Percentiles rank a stretch among this genome's conserved stretches.
phyloP scores from a whole-genome alignment of 2,113 vertebrate species.

The Macaca mulatta region DNA sequence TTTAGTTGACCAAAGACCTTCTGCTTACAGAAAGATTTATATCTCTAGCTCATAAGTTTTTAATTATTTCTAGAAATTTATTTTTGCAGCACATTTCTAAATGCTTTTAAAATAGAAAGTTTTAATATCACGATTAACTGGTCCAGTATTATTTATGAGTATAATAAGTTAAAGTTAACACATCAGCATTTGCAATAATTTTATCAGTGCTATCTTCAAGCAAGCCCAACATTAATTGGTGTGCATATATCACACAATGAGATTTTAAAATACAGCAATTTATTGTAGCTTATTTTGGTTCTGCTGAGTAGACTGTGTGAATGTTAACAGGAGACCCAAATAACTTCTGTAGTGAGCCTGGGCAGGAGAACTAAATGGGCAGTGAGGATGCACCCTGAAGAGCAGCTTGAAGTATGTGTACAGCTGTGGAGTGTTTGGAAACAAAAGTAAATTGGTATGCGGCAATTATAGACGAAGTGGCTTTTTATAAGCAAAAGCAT shows the following conservation, averaged over 20 bases:
- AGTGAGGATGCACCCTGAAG: not conserved
- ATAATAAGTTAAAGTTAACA: not conserved
- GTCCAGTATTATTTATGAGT: not conserved
- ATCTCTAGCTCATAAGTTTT: not conserved
- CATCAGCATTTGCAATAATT: not conserved
- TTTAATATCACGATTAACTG: slow-evolving; percentile 1
- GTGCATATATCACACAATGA: not conserved
- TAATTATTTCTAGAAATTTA: slow-evolving; percentile 45
- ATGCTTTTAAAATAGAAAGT: slow-evolving; percentile 4
- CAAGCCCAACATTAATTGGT: not conserved
- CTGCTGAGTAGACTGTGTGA: not conserved
- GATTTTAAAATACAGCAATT: not conserved
- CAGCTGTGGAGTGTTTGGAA: slow-evolving; percentile 59
- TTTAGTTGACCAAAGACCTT: not conserved
- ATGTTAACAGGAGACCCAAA: not conserved
- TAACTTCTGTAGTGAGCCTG: not conserved
- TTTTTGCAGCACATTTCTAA: slow-evolving; percentile 7
- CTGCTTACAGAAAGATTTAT: not conserved
- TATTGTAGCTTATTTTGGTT: not conserved
- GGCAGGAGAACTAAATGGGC: not conserved
- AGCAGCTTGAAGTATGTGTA: not conserved
- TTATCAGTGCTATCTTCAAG: not conserved
- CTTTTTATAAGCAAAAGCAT: not conserved
- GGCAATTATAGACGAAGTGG: slow-evolving; percentile 42
- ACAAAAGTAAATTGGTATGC: slow-evolving; percentile 37